These are phyloP conservation scores for Hydrochoerus hydrochaeris DNA, from an alignment of 2,113 vertebrate species.

Conservation along the genomic window DNA sequence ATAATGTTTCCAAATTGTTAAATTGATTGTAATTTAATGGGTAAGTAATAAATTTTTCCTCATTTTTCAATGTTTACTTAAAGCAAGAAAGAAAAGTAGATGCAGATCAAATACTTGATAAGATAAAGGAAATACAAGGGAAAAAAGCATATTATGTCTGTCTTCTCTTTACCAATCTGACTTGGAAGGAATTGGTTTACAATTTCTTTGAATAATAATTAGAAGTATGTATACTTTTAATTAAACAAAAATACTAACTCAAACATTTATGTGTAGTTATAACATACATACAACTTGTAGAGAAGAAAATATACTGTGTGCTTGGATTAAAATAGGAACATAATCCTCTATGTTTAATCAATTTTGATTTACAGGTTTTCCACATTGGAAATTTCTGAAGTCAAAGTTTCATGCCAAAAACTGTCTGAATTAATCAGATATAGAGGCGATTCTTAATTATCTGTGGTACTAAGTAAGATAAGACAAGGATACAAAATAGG, in stretches of 20 bases:
- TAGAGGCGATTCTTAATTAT: background rate
- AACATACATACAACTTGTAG: background rate
- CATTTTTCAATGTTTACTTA: slow-evolving; percentile 51
- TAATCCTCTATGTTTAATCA: background rate
- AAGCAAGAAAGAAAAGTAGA: slow-evolving; percentile 27
- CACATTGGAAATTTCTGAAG: background rate
- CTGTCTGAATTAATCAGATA: background rate
- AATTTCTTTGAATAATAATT: slow-evolving; percentile 42
- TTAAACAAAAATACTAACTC: slow-evolving; percentile 22
- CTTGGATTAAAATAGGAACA: background rate
- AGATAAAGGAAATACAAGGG: background rate
- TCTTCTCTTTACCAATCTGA: background rate
- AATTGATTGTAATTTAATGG: slow-evolving; percentile 68
- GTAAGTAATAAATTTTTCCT: slow-evolving; percentile 47
- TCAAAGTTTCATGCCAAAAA: slow-evolving; percentile 24
- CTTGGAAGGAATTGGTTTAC: background rate
- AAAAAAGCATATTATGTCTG: background rate
- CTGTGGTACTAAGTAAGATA: background rate
- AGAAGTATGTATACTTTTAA: background rate
- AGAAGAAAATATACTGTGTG: slow-evolving; percentile 34
- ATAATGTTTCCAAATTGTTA: slow-evolving; percentile 67
- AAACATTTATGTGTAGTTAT: background rate
- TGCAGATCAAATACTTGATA: background rate
- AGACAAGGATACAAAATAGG: background rate
- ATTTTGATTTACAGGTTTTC: background rate